phyloP scores from a whole-genome alignment of 2,888 invertebrate species.

The Drepanosiphum platanoidis region DNA sequence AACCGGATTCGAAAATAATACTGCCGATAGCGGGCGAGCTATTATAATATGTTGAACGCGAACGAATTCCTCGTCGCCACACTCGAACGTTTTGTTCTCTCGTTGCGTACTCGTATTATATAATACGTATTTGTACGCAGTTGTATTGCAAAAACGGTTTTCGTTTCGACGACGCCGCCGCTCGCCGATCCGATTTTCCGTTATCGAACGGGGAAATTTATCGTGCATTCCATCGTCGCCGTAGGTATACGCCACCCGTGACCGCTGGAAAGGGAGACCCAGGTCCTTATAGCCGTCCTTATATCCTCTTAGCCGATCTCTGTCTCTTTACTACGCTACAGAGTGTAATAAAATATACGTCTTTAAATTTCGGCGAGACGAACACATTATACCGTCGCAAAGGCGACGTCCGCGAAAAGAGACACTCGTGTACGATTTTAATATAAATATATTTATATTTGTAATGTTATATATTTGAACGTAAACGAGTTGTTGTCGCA shows the following conservation, averaged over 20 bases:
- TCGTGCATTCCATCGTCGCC: not conserved
- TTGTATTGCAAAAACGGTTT: not conserved
- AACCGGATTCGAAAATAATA: not conserved
- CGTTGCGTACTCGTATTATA: too few relatives aligned
- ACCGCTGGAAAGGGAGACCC: too few relatives aligned
- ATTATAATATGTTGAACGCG: not conserved
- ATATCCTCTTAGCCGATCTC: too few relatives aligned
- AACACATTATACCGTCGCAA: not conserved
- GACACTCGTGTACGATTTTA: not conserved
- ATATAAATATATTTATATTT: not conserved
- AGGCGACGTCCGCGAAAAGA: not conserved
- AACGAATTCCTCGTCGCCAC: not conserved
- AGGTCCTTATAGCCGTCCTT: too few relatives aligned
- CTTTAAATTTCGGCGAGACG: not conserved
- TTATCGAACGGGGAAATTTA: not conserved
- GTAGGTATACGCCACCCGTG: too few relatives aligned
- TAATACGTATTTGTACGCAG: not conserved
- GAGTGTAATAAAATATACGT: too few relatives aligned
- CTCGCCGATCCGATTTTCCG: not conserved
- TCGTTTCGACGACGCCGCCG: not conserved
- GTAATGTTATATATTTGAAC: not conserved
- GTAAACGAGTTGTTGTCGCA: conserved; percentile 15
- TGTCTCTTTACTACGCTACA: too few relatives aligned
- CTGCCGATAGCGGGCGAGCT: not conserved
- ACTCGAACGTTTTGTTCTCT: not conserved